These are phyloP conservation scores for Drosophila paramelanica DNA, from an alignment of 2,888 invertebrate species.

Conservation along the genomic window DNA sequence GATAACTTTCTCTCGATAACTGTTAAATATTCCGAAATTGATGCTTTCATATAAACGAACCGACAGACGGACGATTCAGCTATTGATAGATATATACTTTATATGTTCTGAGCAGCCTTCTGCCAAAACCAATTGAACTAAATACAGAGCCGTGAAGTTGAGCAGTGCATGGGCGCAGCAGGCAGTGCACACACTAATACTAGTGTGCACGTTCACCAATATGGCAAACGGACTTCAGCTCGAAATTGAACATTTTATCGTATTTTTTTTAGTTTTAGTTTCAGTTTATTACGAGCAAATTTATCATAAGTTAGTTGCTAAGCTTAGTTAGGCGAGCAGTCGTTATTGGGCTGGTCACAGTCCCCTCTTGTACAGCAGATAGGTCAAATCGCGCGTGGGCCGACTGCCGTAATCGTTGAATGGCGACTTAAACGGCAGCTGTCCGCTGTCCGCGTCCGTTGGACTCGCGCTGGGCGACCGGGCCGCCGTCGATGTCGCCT, in stretches of 20 bases:
- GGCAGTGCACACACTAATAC: not conserved
- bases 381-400: slow-evolving; percentile 64
- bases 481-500: slow-evolving; percentile 28
- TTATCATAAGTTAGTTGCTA: slow-evolving; percentile 14
- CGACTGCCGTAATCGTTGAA: slow-evolving; percentile 71
- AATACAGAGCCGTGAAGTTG: too few relatives aligned
- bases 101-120: too few relatives aligned
- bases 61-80: too few relatives aligned
- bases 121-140: too few relatives aligned
- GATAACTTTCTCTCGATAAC: too few relatives aligned
- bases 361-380: slow-evolving; percentile 63
- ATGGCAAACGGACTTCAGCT: not conserved
- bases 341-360: slow-evolving; percentile 35
- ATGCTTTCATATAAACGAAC: too few relatives aligned
- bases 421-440: slow-evolving; percentile 67
- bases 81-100: too few relatives aligned
- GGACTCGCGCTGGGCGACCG: slow-evolving; percentile 7
- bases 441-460: slow-evolving; percentile 31
- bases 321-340: slow-evolving; percentile 3
- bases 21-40: too few relatives aligned
- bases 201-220: not conserved
- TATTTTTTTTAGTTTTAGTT: not conserved
- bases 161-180: not conserved
- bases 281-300: slow-evolving; percentile 31
- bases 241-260: not conserved